Conservation (phyloP, 1,140 invertebrate genomes). For the Lasaia peninsularis region DNA sequence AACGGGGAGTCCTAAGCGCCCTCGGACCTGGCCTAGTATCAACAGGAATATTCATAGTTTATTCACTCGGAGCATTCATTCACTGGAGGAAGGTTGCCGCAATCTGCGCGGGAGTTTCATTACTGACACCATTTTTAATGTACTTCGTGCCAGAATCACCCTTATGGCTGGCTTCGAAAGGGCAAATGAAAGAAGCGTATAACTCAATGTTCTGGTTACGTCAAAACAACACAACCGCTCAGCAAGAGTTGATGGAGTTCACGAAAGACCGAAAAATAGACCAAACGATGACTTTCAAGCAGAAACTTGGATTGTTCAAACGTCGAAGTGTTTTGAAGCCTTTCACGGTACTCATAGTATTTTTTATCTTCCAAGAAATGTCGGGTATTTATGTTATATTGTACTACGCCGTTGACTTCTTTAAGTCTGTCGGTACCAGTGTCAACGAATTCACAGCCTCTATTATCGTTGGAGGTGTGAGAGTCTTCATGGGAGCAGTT, state of each 20-base stretch:
- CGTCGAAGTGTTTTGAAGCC: constrained; percentile 78
- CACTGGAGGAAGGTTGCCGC: constrained; percentile 81
- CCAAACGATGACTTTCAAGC: constrained; percentile 59
- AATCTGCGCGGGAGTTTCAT: constrained; percentile 79
- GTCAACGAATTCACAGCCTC: constrained; percentile 84
- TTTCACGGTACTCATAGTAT: constrained; percentile 79
- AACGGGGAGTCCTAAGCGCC: constrained; percentile 77
- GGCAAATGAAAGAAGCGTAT: constrained; percentile 77
- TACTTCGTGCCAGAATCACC: constrained; percentile 85
- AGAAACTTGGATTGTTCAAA: constrained; percentile 60
- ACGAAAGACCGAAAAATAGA: constrained; percentile 62
- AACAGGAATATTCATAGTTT: constrained; percentile 82
- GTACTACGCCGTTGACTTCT: constrained; percentile 86
- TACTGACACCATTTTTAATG: constrained; percentile 79
- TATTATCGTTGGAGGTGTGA: constrained; percentile 85
- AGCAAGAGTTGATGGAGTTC: constrained; percentile 79
- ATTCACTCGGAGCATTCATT: constrained; percentile 80
- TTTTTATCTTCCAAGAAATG: constrained; percentile 85
- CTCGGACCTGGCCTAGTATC: constrained; percentile 82
- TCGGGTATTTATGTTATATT: constrained; percentile 87
- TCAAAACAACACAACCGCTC: constrained; percentile 76
- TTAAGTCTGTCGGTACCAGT: constrained; percentile 81
- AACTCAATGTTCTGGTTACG: constrained; percentile 78
- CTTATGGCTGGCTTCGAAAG: constrained; percentile 78
- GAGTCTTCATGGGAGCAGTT: constrained; percentile 82